Evolutionary conservation across 2,888 invertebrate genomes (phyloP).

Genomic region (Xylota segnis): DNA sequence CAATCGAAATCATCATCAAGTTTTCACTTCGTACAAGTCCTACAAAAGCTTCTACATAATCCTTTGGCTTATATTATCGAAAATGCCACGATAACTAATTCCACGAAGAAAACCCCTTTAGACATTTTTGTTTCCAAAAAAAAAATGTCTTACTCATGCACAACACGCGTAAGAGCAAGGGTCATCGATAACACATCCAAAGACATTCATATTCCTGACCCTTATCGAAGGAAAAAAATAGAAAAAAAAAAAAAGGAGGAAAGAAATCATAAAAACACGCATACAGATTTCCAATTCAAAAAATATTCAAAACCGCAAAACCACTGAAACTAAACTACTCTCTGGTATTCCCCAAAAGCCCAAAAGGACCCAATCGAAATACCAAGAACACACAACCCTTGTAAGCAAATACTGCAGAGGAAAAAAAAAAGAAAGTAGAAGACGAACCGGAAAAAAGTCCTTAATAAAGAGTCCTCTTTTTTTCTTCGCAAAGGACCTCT

Average conservation of each 20-base stretch:
- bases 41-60: slow-evolving; percentile 18
- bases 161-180: slow-evolving; percentile 44
- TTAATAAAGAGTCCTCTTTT: slow-evolving; percentile 37
- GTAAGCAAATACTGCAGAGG: slow-evolving; percentile 37
- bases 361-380: slow-evolving; percentile 49
- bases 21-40: not conserved
- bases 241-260: slow-evolving; percentile 11
- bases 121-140: not conserved
- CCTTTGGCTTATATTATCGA: slow-evolving; percentile 36
- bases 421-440: slow-evolving; percentile 15
- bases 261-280: slow-evolving; percentile 60
- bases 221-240: slow-evolving; percentile 23
- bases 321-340: slow-evolving; percentile 55
- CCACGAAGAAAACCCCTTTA: slow-evolving; percentile 10
- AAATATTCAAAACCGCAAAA: slow-evolving; percentile 51
- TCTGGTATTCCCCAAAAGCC: slow-evolving; percentile 36
- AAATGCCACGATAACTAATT: slow-evolving; percentile 44
- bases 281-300: slow-evolving; percentile 50
- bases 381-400: slow-evolving; percentile 55
- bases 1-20: not conserved
- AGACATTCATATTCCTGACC: slow-evolving; percentile 67
- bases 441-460: slow-evolving; percentile 40
- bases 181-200: slow-evolving; percentile 55
- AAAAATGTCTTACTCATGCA: slow-evolving; percentile 27
- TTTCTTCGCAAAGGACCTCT: slow-evolving; percentile 25